Percentiles rank a stretch among this genome's conserved stretches.
Conservation (phyloP, 2,888 invertebrate genomes). For the Corythucha ciliata region DNA sequence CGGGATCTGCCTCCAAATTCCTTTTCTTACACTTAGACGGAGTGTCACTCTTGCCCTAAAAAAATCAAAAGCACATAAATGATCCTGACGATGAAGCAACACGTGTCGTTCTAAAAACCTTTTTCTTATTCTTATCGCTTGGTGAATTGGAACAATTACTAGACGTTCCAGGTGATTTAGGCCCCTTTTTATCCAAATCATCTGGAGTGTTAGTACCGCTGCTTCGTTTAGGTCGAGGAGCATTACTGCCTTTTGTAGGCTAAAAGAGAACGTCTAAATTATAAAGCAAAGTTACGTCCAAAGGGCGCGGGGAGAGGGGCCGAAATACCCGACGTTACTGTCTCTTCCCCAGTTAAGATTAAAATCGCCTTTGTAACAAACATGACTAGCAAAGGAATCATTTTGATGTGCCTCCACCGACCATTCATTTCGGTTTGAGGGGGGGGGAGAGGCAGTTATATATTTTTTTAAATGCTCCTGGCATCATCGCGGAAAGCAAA, state of each 20-base stretch:
- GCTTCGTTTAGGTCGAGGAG: constrained; percentile 36
- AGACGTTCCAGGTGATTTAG: constrained; percentile 40
- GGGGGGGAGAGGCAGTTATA: too few relatives aligned
- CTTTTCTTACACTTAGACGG: constrained; percentile 39
- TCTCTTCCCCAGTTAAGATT: too few relatives aligned
- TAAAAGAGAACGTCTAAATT: constrained; percentile 24
- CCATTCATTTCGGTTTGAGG: too few relatives aligned
- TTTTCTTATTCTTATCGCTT: constrained; percentile 41
- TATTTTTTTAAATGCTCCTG: constrained; percentile 6
- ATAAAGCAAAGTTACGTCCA: too few relatives aligned
- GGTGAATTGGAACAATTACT: constrained; percentile 39
- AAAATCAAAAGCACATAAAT: constrained; percentile 17
- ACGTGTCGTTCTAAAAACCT: constrained; percentile 28
- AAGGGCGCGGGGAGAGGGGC: too few relatives aligned
- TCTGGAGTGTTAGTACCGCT: constrained; percentile 42
- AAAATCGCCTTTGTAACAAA: too few relatives aligned
- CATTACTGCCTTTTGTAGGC: constrained; percentile 37
- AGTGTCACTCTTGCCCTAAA: constrained; percentile 28
- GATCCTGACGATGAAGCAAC: not conserved
- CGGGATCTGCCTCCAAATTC: constrained; percentile 44
- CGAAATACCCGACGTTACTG: too few relatives aligned
- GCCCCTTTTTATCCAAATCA: constrained; percentile 39
- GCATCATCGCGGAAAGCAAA: not conserved
- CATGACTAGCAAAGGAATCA: too few relatives aligned
- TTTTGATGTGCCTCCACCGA: too few relatives aligned